Evolutionary conservation across 2,797 vertebrate species (phyloP).

Genomic region (Hylomyscus alleni): DNA sequence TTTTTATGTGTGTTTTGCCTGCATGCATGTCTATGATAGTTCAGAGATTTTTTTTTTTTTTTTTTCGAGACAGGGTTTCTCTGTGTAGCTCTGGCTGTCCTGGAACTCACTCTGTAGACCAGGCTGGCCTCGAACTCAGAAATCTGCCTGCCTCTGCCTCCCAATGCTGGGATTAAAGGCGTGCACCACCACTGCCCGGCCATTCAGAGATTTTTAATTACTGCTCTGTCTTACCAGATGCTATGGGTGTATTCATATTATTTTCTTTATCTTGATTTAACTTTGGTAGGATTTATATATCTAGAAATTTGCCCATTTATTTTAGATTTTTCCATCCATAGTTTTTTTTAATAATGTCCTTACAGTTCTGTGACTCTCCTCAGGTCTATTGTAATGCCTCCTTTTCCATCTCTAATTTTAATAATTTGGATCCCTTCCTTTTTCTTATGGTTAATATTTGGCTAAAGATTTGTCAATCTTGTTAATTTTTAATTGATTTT

Average conservation of each 20-base stretch:
- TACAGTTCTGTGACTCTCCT: not conserved
- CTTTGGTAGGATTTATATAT: too few species aligned
- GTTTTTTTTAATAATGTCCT: not conserved
- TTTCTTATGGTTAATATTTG: not conserved
- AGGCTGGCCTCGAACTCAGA: too few species aligned
- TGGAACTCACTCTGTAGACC: too few species aligned
- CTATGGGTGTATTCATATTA: too few species aligned
- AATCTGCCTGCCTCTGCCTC: too few species aligned
- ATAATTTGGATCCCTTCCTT: not conserved
- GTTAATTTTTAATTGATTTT: not conserved
- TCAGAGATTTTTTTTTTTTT: not conserved
- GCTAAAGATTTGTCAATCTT: not conserved
- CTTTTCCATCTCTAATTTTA: not conserved
- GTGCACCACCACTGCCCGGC: too few species aligned
- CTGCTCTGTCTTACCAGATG: not conserved
- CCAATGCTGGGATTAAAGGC: too few species aligned
- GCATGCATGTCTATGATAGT: too few species aligned
- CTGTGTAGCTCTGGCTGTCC: too few species aligned
- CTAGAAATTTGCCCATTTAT: not conserved
- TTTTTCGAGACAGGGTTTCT: too few species aligned
- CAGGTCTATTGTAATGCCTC: not conserved
- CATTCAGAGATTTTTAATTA: not conserved
- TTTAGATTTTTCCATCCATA: not conserved
- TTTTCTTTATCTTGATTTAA: too few species aligned
- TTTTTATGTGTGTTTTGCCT: not conserved